phyloP scores from a whole-genome alignment of 2,888 invertebrate species.

The Blastobasis lacticolella region DNA sequence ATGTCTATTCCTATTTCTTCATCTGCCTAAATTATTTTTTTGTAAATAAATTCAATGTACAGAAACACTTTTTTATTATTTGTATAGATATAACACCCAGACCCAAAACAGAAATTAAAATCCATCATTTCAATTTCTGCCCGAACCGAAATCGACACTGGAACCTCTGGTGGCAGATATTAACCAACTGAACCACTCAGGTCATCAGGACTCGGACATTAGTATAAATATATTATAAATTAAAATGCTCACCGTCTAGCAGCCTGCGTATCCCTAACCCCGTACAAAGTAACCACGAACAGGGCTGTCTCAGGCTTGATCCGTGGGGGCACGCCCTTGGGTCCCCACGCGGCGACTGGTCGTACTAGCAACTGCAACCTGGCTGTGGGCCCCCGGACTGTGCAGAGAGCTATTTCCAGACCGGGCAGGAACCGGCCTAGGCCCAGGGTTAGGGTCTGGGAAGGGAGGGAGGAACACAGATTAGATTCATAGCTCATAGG shows the following conservation, averaged over 20 bases:
- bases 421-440: constrained; percentile 40
- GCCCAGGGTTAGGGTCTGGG: constrained; percentile 43
- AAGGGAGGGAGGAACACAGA: neutral
- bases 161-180: too few species aligned
- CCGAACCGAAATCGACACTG: too few species aligned
- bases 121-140: too few species aligned
- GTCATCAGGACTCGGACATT: too few species aligned
- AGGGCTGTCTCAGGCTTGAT: constrained; percentile 44
- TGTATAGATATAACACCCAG: too few species aligned
- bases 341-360: constrained; percentile 49
- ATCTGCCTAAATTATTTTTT: too few species aligned
- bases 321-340: constrained; percentile 39
- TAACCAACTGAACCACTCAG: too few species aligned
- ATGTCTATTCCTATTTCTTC: too few species aligned
- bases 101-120: too few species aligned
- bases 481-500: too few species aligned
- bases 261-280: constrained; percentile 34
- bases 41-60: too few species aligned
- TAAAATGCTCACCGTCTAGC: constrained; percentile 33
- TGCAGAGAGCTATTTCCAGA: constrained; percentile 44
- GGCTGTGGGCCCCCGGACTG: constrained; percentile 43
- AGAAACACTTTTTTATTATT: too few species aligned
- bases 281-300: constrained; percentile 43
- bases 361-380: constrained; percentile 41
- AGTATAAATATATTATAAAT: neutral